Base-by-base conservation (phyloP, 37 sponge, comb jelly and placozoan genomes). In the Lycopodina hypogea region DNA sequence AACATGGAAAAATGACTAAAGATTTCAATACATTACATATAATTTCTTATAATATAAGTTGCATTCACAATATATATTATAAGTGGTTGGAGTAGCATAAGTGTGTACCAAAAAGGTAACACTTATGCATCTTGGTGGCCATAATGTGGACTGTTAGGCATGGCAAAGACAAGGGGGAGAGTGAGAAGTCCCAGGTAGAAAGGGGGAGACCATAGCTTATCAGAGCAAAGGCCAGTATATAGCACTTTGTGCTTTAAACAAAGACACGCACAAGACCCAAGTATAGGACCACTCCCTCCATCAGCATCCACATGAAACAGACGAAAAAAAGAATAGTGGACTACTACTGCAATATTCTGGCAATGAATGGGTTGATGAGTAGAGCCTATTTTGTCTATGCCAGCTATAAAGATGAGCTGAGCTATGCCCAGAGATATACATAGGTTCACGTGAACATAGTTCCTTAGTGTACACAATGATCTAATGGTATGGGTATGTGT, bases 301-400 rank as follows among this genome's bases (percentile, higher is more conserved):
- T 89, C 77, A 89, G 71, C 90, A 89, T 83, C 90, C 90, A 89
- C 90, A 90, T 84, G 82, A 90, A 84, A 18, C 41, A 22, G 29
- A 84, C 85, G 23, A 77, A 52, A 78, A 79, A 81, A 85, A 36
- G 77, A 76, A 69, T 81, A 84, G 34, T 85, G 84, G 35, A 84
- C 68, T 2, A 84, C 42, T 21, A 90, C 78, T 34, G 84, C 76
- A 32, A 83, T 57, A 1, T 51, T 42, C 33, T 74, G 48, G 79
- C 84, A 83, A 37, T 34, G 36, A 28, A 58, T 48, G 22, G 57
- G 72, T 3, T 45, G 51, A 21, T 6, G 68, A 38, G 29, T 38
- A 68, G 19, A 7, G 26, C 3, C 52, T 8, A 56, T 39, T 52
- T 63, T 60, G 41, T 85, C 81, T 1, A 77, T 58, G 56, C 83